Evolutionary conservation across 1,140 invertebrate species (phyloP).

Genomic region (Whitmania pigra): DNA sequence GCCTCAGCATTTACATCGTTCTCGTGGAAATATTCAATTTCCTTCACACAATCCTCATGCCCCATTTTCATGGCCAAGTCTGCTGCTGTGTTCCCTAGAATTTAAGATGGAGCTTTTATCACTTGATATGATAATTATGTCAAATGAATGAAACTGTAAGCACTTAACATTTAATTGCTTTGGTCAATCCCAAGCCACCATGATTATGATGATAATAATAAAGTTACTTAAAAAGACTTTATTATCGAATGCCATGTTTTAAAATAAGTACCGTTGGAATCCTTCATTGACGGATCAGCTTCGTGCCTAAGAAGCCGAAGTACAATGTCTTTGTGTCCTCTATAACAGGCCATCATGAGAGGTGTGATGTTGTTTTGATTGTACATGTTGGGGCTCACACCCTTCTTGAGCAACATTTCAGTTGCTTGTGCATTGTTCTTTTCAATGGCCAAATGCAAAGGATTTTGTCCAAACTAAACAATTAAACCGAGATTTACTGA

Average conservation of each 20-base stretch:
- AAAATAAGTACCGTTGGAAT: not conserved
- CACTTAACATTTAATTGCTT: too few species aligned
- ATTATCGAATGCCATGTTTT: too few species aligned
- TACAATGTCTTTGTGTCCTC: not conserved
- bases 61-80: constrained; percentile 9
- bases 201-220: too few species aligned
- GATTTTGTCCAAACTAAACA: not conserved
- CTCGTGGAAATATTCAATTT: constrained; percentile 6
- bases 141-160: too few species aligned
- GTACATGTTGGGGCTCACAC: not conserved
- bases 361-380: not conserved
- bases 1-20: not conserved
- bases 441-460: constrained; percentile 10
- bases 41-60: constrained; percentile 2
- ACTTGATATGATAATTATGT: not conserved
- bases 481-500: not conserved
- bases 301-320: not conserved
- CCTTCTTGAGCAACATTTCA: not conserved
- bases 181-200: too few species aligned
- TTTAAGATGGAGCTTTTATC: not conserved
- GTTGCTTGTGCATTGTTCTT: not conserved
- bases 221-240: too few species aligned
- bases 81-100: not conserved
- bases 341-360: constrained; percentile 1
- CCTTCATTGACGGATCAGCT: not conserved